Percentiles rank a stretch among this genome's conserved stretches.
Evolutionary conservation across 2,797 vertebrate species (phyloP).

Genomic region (Silurus aristotelis): DNA sequence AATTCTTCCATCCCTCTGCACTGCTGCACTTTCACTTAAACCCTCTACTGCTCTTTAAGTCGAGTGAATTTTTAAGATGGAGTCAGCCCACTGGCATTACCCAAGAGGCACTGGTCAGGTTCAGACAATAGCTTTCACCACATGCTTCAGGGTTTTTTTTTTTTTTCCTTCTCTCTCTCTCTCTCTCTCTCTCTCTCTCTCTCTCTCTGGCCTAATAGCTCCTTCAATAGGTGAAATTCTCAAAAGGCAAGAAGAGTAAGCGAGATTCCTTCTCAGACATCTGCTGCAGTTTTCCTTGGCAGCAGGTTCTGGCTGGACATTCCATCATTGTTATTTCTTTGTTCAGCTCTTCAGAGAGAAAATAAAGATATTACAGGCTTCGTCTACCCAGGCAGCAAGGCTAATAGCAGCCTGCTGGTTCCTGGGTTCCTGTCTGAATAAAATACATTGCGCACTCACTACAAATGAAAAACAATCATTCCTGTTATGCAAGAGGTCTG

Average conservation of each 20-base stretch:
- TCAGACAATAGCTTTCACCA: conserved; percentile 52
- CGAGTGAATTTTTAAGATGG: conserved; percentile 24
- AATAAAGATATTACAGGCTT: conserved; percentile 58
- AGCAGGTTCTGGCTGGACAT: conserved; percentile 60
- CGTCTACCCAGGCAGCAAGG: conserved; percentile 32
- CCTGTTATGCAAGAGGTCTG: background rate
- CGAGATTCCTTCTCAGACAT: conserved; percentile 63
- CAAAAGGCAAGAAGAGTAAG: conserved; percentile 60
- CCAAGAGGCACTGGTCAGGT: conserved; percentile 50
- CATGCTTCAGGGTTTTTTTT: conserved; percentile 23
- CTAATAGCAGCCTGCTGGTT: conserved; percentile 30
- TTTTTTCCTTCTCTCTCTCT: background rate
- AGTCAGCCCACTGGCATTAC: conserved; percentile 36
- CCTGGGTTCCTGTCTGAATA: conserved; percentile 35
- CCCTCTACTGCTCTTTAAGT: conserved; percentile 16
- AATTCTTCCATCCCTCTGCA: conserved; percentile 36
- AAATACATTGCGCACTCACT: conserved; percentile 26
- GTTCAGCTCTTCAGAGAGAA: conserved; percentile 67
- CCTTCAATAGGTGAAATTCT: conserved; percentile 49
- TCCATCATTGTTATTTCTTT: conserved; percentile 64
- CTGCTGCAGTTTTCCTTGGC: conserved; percentile 66
- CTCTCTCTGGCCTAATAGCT: conserved; percentile 45
- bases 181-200: background rate
- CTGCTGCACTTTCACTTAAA: conserved; percentile 39
- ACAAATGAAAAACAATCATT: conserved; percentile 25